A percentile compares a stretch with the other conserved stretches of the same genome.
These are phyloP conservation scores for Aspidapion aeneum DNA, from an alignment of 2,888 invertebrate genomes.

Conservation along the genomic window DNA sequence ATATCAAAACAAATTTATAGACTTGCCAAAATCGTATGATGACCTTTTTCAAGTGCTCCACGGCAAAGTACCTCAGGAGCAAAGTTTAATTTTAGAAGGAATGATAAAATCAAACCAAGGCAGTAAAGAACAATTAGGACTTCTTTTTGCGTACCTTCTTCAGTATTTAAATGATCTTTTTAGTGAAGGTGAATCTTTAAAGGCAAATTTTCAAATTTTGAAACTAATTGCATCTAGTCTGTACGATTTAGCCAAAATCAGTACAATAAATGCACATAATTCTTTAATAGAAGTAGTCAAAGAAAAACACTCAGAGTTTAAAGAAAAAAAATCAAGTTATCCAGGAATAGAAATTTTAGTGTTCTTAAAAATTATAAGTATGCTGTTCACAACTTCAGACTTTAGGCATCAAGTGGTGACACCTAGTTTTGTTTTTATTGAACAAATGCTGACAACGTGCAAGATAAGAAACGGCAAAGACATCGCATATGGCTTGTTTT, in stretches of 20 bases:
- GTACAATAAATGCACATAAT: slow-evolving; percentile 64
- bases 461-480: slow-evolving; percentile 63
- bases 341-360: slow-evolving; percentile 70
- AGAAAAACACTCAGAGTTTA: slow-evolving; percentile 66
- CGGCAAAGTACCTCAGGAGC: slow-evolving; percentile 60
- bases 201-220: slow-evolving; percentile 58
- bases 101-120: slow-evolving; percentile 82
- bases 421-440: slow-evolving; percentile 78
- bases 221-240: slow-evolving; percentile 54
- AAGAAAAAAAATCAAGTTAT: slow-evolving; percentile 55
- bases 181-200: slow-evolving; percentile 45
- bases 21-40: slow-evolving; percentile 62
- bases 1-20: slow-evolving; percentile 34
- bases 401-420: slow-evolving; percentile 86
- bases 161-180: slow-evolving; percentile 73
- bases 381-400: slow-evolving; percentile 87
- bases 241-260: slow-evolving; percentile 68
- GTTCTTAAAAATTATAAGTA: slow-evolving; percentile 76
- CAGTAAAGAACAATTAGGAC: slow-evolving; percentile 73
- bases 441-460: slow-evolving; percentile 68
- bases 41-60: slow-evolving; percentile 60
- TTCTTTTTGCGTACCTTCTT: slow-evolving; percentile 71
- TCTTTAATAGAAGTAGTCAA: slow-evolving; percentile 66
- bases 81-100: slow-evolving; percentile 69
- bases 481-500: slow-evolving; percentile 72